Percentiles rank a stretch among this genome's conserved stretches.
Conservation (phyloP, 2,888 invertebrate species). For the Thalpophila matura region DNA sequence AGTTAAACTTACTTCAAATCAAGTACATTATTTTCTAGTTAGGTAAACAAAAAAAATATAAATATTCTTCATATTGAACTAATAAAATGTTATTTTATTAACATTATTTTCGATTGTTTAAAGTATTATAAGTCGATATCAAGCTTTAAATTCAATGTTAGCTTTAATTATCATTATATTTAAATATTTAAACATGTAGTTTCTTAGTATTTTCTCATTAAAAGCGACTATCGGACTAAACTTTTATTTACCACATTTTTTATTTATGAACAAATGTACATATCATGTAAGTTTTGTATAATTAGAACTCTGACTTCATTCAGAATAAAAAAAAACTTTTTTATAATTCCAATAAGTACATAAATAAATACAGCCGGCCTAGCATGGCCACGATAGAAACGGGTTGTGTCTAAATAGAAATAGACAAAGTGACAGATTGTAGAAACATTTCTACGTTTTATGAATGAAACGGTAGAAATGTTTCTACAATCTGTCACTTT, state of each 20-base stretch:
- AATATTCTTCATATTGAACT: slow-evolving; percentile 33
- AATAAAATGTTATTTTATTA: slow-evolving; percentile 53
- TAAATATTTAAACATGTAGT: slow-evolving; percentile 72
- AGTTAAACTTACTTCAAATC: slow-evolving; percentile 14
- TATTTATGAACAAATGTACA: slow-evolving; percentile 68
- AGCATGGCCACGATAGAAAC: no score
- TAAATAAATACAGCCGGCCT: no score
- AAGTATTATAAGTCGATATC: slow-evolving; percentile 82
- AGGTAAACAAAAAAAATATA: slow-evolving; percentile 27
- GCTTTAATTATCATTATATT: slow-evolving; percentile 88
- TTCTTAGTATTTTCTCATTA: slow-evolving; percentile 56
- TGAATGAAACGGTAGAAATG: no score
- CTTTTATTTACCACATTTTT: slow-evolving; percentile 57
- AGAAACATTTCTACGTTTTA: no score
- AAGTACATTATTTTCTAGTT: slow-evolving; percentile 46
- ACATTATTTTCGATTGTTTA: slow-evolving; percentile 64
- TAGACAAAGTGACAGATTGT: no score
- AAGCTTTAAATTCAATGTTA: slow-evolving; percentile 90
- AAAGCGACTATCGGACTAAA: slow-evolving; percentile 45
- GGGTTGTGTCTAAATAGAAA: no score
- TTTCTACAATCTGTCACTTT: no score
- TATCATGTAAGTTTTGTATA: slow-evolving; percentile 67
- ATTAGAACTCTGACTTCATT: slow-evolving; percentile 55
- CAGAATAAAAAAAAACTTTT: neutral
- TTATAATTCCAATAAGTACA: neutral